Percentiles rank a stretch among this genome's conserved stretches.
These are phyloP conservation scores for Bombus affinis DNA, from an alignment of 1,140 invertebrate genomes.

Conservation along the genomic window DNA sequence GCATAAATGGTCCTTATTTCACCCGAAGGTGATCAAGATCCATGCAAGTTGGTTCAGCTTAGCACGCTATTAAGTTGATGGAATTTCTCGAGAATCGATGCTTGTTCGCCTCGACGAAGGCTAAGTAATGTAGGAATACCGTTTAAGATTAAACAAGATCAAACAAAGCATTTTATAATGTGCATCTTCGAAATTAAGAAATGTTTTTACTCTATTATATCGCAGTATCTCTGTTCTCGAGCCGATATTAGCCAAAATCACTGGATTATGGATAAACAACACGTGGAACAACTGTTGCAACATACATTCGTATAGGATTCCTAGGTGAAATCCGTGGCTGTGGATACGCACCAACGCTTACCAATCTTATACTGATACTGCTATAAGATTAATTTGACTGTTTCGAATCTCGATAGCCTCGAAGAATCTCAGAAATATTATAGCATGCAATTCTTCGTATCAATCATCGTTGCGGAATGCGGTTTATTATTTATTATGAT, in stretches of 20 bases:
- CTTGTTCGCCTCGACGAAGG: background rate
- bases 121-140: background rate
- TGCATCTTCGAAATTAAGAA: slow-evolving; percentile 3
- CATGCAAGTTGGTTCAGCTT: slow-evolving; percentile 1
- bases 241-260: slow-evolving; percentile 22
- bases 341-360: background rate
- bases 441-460: background rate
- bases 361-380: background rate
- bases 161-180: background rate
- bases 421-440: background rate
- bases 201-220: background rate
- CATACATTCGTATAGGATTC: background rate
- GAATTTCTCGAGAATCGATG: slow-evolving; percentile 16
- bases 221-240: background rate
- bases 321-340: background rate
- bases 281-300: background rate
- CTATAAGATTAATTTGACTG: background rate
- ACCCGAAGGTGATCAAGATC: background rate
- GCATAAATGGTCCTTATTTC: slow-evolving; percentile 33
- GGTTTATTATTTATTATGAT: too few relatives aligned
- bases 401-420: background rate
- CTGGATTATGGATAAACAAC: background rate
- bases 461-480: background rate
- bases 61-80: slow-evolving; percentile 5
- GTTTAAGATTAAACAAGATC: background rate